Evolutionary conservation across 1,140 invertebrate species (phyloP), one percentile per base, ranked within the genome.

Genomic region (Nylanderia fulva): DNA sequence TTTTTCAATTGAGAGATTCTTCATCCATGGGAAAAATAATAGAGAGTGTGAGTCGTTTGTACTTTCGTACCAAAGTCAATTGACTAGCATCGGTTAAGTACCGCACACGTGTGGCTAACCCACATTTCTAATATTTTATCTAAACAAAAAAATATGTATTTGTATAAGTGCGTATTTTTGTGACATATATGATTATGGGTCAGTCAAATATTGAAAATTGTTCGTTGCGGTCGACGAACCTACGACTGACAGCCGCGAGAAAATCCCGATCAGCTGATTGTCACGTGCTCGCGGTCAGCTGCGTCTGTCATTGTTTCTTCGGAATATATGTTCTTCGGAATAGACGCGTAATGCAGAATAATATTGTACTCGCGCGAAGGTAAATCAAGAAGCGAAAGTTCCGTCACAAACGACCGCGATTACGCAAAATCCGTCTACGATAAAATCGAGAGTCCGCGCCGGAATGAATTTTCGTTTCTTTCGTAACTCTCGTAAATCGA

Each of bases 391-490:
- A 82, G 77, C 77, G 66, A 82, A 82, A 82, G 66, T 82, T 33
- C 29, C 29, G 29, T 33, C 29, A 3, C 29, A 33, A 33, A 33
- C 29, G 36, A 11, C 11, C 36, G 52, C 66, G 39, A 6, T 72
- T 71, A 60, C 66, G 77, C 77, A 72, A 82, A 82, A 82, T 72
- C 1, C 18, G 15, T 33, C 33, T 18, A 80, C 77, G 24, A 82
- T 82, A 82, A 82, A 82, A 72, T 72, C 66, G 77, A 82, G 66
- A 82, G 77, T 72, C 48, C 24, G 8, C 52, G 8, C 52, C 77
- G 66, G 66, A n/a, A 71, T 68, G 24, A 68, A 79, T 79, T 71
- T 66, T 71, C 36, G 77, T 71, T n/a, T 36, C 18, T 71, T 82
- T 82, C 66, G 66, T 27, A 82, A 71, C 69, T 24, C n/a, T 24